Evolutionary conservation across 2,888 invertebrate species (phyloP).

Genomic region (Dromius quadrimaculatus): DNA sequence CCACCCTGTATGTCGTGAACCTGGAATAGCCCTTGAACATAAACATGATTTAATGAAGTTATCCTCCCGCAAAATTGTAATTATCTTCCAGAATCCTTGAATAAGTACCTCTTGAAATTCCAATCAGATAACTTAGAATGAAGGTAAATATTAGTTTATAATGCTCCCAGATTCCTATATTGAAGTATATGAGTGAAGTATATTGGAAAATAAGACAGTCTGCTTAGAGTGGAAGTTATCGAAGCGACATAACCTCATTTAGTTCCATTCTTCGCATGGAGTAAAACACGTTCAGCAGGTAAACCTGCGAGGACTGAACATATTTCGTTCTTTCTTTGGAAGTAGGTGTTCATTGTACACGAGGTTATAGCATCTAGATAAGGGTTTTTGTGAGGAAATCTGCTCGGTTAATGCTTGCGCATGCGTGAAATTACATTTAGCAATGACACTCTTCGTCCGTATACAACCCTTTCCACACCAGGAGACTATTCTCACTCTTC

Average conservation of each 20-base stretch:
- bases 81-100: no score
- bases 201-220: no score
- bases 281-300: slow-evolving; percentile 9
- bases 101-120: no score
- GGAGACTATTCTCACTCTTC: slow-evolving; percentile 50
- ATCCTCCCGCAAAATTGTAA: no score
- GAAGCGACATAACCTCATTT: slow-evolving; percentile 21
- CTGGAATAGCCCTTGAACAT: no score
- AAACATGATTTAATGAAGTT: no score
- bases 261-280: slow-evolving; percentile 1
- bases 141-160: no score
- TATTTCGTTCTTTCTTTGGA: slow-evolving; percentile 34
- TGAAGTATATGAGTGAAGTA: no score
- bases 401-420: slow-evolving; percentile 57
- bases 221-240: slow-evolving; percentile 13
- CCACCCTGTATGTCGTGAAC: no score
- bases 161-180: no score
- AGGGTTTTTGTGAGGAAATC: slow-evolving; percentile 49
- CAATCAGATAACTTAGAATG: no score
- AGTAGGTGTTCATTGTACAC: slow-evolving; percentile 51
- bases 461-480: slow-evolving; percentile 47
- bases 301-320: not conserved
- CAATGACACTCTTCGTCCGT: slow-evolving; percentile 58
- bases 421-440: slow-evolving; percentile 64
- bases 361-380: slow-evolving; percentile 27